phyloP scores from a whole-genome alignment of 2,888 invertebrate genomes.

The Ashinkailepas kermadecensis region DNA sequence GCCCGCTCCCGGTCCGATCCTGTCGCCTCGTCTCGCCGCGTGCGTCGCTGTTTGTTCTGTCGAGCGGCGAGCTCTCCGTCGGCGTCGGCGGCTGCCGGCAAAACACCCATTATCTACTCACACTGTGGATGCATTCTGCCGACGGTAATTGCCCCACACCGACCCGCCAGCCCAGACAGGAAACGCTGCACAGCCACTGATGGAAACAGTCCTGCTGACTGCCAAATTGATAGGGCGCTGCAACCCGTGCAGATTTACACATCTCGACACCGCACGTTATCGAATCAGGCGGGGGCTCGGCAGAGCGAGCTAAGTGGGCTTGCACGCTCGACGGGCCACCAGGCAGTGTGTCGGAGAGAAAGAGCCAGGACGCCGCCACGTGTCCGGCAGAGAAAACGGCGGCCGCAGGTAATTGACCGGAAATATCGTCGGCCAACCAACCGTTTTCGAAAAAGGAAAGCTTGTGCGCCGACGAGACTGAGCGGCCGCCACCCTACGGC shows the following conservation, averaged over 20 bases:
- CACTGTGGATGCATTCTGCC: not conserved
- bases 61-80: not conserved
- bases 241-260: not conserved
- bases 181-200: not conserved
- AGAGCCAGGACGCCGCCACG: not conserved
- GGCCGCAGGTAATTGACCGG: not conserved
- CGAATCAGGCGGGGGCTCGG: not conserved
- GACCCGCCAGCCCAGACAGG: not conserved
- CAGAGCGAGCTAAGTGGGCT: not conserved
- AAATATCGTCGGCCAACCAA: not conserved
- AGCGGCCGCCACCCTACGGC: not conserved
- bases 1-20: too few species aligned
- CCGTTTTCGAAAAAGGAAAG: not conserved
- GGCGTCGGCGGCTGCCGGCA: not conserved
- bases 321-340: not conserved
- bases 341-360: not conserved
- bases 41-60: not conserved
- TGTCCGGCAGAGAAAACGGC: too few species aligned
- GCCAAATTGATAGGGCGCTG: slow-evolving; percentile 5
- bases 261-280: not conserved
- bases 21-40: not conserved
- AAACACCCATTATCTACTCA: not conserved
- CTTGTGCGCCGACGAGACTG: not conserved
- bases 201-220: not conserved
- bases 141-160: not conserved